A percentile compares a stretch with the other conserved stretches of the same genome.
Conservation (phyloP, 1,140 invertebrate species). For the Amyelois transitella region DNA sequence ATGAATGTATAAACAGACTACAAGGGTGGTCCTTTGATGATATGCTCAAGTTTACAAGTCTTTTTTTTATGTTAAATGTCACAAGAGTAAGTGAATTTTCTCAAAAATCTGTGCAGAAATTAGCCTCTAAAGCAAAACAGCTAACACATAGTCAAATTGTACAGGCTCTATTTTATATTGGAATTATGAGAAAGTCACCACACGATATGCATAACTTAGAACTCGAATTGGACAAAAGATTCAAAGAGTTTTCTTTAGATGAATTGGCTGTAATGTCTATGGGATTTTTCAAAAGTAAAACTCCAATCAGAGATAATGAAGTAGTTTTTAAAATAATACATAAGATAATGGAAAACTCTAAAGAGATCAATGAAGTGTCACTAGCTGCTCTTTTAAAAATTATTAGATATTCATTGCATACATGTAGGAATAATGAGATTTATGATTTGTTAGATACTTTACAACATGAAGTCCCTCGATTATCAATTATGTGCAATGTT, state of each 20-base stretch:
- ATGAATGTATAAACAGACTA: slow-evolving; percentile 68
- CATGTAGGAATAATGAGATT: slow-evolving; percentile 34
- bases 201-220: slow-evolving; percentile 77
- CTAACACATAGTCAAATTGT: slow-evolving; percentile 72
- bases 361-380: slow-evolving; percentile 69
- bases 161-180: slow-evolving; percentile 74
- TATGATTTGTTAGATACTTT: slow-evolving; percentile 52
- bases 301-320: slow-evolving; percentile 59
- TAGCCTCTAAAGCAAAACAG: slow-evolving; percentile 62
- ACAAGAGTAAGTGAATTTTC: slow-evolving; percentile 58
- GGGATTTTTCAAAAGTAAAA: slow-evolving; percentile 78
- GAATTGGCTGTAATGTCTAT: slow-evolving; percentile 77
- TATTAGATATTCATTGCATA: slow-evolving; percentile 58
- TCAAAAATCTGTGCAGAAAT: slow-evolving; percentile 64
- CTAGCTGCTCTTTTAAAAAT: slow-evolving; percentile 76
- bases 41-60: slow-evolving; percentile 64
- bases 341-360: slow-evolving; percentile 48
- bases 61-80: slow-evolving; percentile 70
- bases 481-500: slow-evolving; percentile 68
- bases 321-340: slow-evolving; percentile 69
- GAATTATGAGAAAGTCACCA: slow-evolving; percentile 54
- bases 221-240: slow-evolving; percentile 55
- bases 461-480: slow-evolving; percentile 57
- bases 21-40: slow-evolving; percentile 55
- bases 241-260: slow-evolving; percentile 68